These are phyloP conservation scores for Drosophila orosa DNA, from an alignment of 1,140 invertebrate species.

Conservation along the genomic window DNA sequence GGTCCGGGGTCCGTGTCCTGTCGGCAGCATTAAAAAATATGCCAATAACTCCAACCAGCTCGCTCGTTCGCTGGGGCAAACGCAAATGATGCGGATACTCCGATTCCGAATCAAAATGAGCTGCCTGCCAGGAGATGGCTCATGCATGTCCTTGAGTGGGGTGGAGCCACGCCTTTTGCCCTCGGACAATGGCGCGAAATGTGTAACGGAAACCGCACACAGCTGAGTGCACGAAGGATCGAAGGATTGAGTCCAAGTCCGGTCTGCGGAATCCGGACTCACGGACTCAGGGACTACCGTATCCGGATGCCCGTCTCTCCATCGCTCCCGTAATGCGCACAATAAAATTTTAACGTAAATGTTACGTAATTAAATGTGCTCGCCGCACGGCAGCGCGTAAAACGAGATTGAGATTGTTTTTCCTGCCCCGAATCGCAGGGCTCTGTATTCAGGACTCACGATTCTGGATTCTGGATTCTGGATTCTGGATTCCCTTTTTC, in stretches of 20 bases:
- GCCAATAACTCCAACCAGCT: slow-evolving; percentile 46
- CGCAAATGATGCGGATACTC: slow-evolving; percentile 64
- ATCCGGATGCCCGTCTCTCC: slow-evolving; percentile 37
- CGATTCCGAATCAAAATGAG: slow-evolving; percentile 37
- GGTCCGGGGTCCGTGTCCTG: neutral
- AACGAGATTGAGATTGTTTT: slow-evolving; percentile 64
- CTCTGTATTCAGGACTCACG: neutral
- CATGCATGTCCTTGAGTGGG: slow-evolving; percentile 38
- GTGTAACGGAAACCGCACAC: slow-evolving; percentile 78
- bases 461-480: slow-evolving; percentile 1
- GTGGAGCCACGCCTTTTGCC: slow-evolving; percentile 28
- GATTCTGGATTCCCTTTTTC: slow-evolving; percentile 4
- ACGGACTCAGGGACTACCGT: slow-evolving; percentile 13
- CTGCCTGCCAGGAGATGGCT: slow-evolving; percentile 26
- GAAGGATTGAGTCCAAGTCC: slow-evolving; percentile 53
- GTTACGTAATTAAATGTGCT: slow-evolving; percentile 69
- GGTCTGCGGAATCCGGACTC: slow-evolving; percentile 15
- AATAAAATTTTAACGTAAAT: slow-evolving; percentile 81
- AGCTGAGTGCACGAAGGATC: slow-evolving; percentile 59
- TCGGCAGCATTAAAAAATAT: slow-evolving; percentile 38
- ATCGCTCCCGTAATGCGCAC: slow-evolving; percentile 59
- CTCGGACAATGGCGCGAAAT: slow-evolving; percentile 67
- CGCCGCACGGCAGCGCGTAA: slow-evolving; percentile 34
- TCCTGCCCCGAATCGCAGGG: slow-evolving; percentile 1
- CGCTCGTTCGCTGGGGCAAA: slow-evolving; percentile 14